Percentiles rank a stretch among this genome's conserved stretches.
Evolutionary conservation across 2,113 vertebrate species (phyloP).

Genomic region (Pica pica): DNA sequence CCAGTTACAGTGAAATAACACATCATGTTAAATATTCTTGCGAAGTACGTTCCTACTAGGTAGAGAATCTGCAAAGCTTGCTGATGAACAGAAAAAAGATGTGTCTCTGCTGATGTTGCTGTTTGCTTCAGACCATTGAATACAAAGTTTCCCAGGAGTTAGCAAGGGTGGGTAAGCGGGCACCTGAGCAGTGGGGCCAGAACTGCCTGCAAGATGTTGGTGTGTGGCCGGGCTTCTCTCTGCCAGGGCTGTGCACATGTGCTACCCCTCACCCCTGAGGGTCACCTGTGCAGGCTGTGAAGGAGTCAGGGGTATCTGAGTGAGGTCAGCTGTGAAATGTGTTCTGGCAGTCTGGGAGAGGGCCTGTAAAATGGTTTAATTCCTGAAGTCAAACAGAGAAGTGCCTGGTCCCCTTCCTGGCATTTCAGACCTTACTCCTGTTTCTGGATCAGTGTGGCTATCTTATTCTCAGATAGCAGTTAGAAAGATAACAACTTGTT

Average conservation of each 20-base stretch:
- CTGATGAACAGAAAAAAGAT: not conserved
- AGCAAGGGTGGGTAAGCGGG: not conserved
- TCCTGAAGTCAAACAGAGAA: not conserved
- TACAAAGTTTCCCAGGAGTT: not conserved
- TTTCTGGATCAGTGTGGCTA: not conserved
- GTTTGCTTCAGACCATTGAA: not conserved
- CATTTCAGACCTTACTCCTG: not conserved
- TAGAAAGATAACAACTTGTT: not conserved
- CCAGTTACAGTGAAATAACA: not conserved
- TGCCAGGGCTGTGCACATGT: rapidly evolving
- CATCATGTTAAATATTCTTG: rapidly evolving
- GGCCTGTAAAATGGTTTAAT: not conserved
- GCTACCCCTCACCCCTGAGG: rapidly evolving
- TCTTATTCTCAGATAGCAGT: not conserved
- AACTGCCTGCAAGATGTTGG: not conserved
- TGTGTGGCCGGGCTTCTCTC: rapidly evolving
- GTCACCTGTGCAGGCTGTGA: not conserved
- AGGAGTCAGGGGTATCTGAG: not conserved
- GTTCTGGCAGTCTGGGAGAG: not conserved
- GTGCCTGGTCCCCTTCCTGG: not conserved
- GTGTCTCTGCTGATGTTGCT: not conserved
- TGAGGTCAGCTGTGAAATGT: not conserved
- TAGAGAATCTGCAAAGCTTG: not conserved
- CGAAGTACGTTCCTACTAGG: not conserved
- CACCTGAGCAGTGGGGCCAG: not conserved